Base-by-base conservation (phyloP, 2,113 vertebrate species). In the Lycocorax pyrrhopterus region DNA sequence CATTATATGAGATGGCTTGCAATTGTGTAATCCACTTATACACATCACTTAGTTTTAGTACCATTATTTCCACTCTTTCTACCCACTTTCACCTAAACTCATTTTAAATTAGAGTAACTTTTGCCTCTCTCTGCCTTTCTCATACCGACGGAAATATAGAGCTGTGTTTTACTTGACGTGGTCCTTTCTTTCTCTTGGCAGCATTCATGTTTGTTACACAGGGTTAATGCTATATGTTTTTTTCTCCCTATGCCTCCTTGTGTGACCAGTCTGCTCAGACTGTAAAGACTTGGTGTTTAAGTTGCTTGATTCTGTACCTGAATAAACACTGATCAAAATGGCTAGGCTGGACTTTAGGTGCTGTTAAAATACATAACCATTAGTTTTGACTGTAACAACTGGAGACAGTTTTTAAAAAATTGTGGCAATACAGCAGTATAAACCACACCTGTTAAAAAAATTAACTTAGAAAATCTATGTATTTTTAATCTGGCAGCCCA, bases 401-500 rank as follows among this genome's bases (percentile, higher is more conserved):
- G 13, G 22, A 79, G 19, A 75, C 2, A 1, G 0, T 16, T 75
- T 84, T 75, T 22, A 12, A 52, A 79, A 80, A n/a, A 5, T 9
- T 13, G 2, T 83, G 13, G 10, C 12, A 58, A 23, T 58, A 35
- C 14, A 59, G 10, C 23, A 55, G 2, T 55, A 49, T 58, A 72
- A 76, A 79, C 16, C 27, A 14, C 9, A 75, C 4, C 4, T 68
- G 9, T 46, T 84, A 9, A 76, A 94, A 84, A 90, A 68, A 15
- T 46, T 77, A 92, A 76, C 33, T 85, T 73, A 52, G 11, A 90
- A 59, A 79, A 35, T 91, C 19, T 73, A 4, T 68, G 10, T 83
- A 21, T 97, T 93, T 83, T 97, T 97, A 84, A 94, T 93, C 95
- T 95, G 96, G 26, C 97, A 99, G 99, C 96, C 98, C 49, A 76